A percentile compares a stretch with the other conserved stretches of the same genome.
Evolutionary conservation across 1,140 invertebrate genomes (phyloP).

Genomic region (Temnothorax nylanderi): DNA sequence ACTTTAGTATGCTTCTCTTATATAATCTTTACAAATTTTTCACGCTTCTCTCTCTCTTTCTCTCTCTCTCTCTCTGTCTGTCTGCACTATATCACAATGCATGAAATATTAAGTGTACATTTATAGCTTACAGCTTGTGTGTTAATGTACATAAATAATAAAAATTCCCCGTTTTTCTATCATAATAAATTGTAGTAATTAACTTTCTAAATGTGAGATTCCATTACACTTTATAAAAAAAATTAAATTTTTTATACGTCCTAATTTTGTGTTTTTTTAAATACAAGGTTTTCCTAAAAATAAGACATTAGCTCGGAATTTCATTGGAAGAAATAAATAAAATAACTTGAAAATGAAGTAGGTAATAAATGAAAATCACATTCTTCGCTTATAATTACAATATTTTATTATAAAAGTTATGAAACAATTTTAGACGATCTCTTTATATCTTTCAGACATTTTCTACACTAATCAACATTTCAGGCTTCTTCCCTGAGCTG

Average conservation of each 20-base stretch:
- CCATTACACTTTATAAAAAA: background rate
- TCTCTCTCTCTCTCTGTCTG: background rate
- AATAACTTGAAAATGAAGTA: background rate
- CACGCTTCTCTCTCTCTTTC: background rate
- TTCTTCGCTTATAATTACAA: background rate
- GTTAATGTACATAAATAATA: constrained; percentile 5
- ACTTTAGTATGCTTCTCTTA: constrained; percentile 12
- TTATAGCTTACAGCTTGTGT: constrained; percentile 12
- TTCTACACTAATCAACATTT: background rate
- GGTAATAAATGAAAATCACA: background rate
- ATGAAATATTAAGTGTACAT: background rate
- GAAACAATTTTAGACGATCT: background rate
- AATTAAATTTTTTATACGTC: background rate
- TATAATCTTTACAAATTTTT: background rate
- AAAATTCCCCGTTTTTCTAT: background rate
- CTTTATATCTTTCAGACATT: background rate
- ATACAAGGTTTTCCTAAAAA: background rate
- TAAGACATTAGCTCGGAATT: background rate
- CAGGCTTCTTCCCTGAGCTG: background rate
- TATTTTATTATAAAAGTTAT: background rate
- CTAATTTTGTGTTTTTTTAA: background rate
- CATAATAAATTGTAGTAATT: background rate
- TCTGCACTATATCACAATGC: background rate
- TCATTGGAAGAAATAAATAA: background rate
- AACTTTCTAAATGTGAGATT: background rate